Conservation (phyloP, 2,888 invertebrate genomes). For the Dimorphilus gyrociliatus region DNA sequence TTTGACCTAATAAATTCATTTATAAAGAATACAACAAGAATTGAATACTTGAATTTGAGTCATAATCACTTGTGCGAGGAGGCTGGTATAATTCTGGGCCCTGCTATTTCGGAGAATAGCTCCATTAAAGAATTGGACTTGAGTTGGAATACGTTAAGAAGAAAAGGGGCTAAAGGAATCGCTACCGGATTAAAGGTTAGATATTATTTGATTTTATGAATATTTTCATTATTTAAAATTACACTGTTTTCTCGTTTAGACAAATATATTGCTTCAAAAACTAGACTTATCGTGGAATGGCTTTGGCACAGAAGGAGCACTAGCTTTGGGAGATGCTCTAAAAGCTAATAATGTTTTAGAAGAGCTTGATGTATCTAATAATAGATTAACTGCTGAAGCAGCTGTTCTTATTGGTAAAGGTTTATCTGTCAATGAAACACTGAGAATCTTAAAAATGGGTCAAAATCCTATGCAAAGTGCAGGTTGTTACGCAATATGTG, state of each 20-base stretch:
- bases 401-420: constrained; percentile 34
- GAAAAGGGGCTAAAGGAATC: constrained; percentile 31
- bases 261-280: constrained; percentile 28
- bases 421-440: constrained; percentile 25
- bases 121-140: constrained; percentile 31
- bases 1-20: too few relatives aligned
- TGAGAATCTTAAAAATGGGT: constrained; percentile 31
- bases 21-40: constrained; percentile 22
- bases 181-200: constrained; percentile 31
- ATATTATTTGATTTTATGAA: too few relatives aligned
- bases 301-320: constrained; percentile 30
- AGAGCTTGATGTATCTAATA: constrained; percentile 31
- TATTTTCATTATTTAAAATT: background rate
- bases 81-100: constrained; percentile 27
- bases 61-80: constrained; percentile 32
- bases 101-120: constrained; percentile 32
- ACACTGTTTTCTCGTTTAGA: constrained; percentile 14
- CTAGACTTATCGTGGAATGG: constrained; percentile 36
- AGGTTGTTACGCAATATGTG: constrained; percentile 34
- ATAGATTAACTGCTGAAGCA: constrained; percentile 33
- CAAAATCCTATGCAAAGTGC: constrained; percentile 36
- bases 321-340: constrained; percentile 30
- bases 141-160: constrained; percentile 33
- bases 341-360: constrained; percentile 29
- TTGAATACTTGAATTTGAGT: constrained; percentile 31